Percentiles rank a stretch among this genome's conserved stretches.
Conservation (phyloP, 37 sponge, comb jelly and placozoan genomes). For the Lycopodina hypogea region DNA sequence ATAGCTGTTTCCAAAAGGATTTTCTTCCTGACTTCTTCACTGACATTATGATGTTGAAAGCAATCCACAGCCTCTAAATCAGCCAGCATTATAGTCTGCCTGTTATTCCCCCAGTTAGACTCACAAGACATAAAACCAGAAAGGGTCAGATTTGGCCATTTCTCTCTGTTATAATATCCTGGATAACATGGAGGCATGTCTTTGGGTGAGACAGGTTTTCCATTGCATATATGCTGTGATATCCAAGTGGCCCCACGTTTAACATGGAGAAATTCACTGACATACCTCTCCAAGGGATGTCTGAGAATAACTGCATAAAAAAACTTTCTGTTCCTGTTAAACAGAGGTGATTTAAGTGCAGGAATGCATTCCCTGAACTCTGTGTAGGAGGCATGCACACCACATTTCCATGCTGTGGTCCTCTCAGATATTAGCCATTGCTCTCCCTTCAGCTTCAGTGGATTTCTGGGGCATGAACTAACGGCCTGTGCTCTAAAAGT, state of each 20-base stretch:
- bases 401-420: constrained; percentile 84
- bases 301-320: constrained; percentile 64
- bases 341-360: background rate
- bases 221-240: constrained; percentile 23
- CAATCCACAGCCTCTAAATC: constrained; percentile 67
- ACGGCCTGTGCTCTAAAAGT: background rate
- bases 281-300: constrained; percentile 69
- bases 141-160: constrained; percentile 63
- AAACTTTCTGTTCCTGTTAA: constrained; percentile 11
- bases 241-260: constrained; percentile 71
- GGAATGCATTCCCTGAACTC: constrained; percentile 65
- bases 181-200: constrained; percentile 71
- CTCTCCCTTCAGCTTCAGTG: background rate
- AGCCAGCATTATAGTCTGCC: constrained; percentile 77
- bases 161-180: constrained; percentile 36
- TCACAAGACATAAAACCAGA: constrained; percentile 66
- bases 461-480: background rate
- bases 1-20: constrained; percentile 65
- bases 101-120: constrained; percentile 74
- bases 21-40: constrained; percentile 12
- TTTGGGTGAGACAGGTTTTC: constrained; percentile 1
- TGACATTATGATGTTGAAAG: background rate
- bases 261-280: constrained; percentile 86
- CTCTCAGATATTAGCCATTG: constrained; percentile 80
- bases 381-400: constrained; percentile 70